Conservation (phyloP, 2,888 invertebrate species). For the Hofmannophila pseudospretella region DNA sequence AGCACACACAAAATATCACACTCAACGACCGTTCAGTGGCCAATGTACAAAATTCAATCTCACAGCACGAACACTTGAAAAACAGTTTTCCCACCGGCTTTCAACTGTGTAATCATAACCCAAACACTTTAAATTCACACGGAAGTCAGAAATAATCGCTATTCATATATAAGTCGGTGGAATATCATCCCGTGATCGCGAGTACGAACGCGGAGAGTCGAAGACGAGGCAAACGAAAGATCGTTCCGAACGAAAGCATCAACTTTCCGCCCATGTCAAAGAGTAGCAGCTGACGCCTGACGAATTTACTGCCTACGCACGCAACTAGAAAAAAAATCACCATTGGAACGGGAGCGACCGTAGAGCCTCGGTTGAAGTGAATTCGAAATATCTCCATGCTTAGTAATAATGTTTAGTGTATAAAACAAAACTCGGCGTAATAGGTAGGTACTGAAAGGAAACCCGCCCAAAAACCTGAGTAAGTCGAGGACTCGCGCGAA, state of each 20-base stretch:
- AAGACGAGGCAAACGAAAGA: slow-evolving; percentile 57
- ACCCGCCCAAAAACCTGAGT: no score
- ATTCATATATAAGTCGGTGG: slow-evolving; percentile 53
- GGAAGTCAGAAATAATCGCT: slow-evolving; percentile 47
- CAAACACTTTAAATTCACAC: slow-evolving; percentile 34
- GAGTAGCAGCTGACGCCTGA: slow-evolving; percentile 4
- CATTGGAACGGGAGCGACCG: no score
- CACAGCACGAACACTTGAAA: slow-evolving; percentile 50
- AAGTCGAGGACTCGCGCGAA: no score
- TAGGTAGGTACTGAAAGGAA: background rate
- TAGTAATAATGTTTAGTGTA: no score
- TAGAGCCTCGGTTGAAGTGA: no score
- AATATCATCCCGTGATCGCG: slow-evolving; percentile 62
- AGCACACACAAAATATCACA: slow-evolving; percentile 58
- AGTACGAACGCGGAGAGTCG: slow-evolving; percentile 72
- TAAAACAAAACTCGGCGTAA: no score
- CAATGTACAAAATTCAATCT: slow-evolving; percentile 42
- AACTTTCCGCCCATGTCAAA: slow-evolving; percentile 42
- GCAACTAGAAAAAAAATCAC: no score
- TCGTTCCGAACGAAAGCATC: slow-evolving; percentile 55
- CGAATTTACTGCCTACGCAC: no score
- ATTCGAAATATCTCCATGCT: no score
- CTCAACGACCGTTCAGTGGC: slow-evolving; percentile 45
- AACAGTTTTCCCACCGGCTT: slow-evolving; percentile 38
- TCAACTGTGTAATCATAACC: slow-evolving; percentile 47